Conservation (phyloP, 1,140 invertebrate genomes). For the Vanessa atalanta region DNA sequence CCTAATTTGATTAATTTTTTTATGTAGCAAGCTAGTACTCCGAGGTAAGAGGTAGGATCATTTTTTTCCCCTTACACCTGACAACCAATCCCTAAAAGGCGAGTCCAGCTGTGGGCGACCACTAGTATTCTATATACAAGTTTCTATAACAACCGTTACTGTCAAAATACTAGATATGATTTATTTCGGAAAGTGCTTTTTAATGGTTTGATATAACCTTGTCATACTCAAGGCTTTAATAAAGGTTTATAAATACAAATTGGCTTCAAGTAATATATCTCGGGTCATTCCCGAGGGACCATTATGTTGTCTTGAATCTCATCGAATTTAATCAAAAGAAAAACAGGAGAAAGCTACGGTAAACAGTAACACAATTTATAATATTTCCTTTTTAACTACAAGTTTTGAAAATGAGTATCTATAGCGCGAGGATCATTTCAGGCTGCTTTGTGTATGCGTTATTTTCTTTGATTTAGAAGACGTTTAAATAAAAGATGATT, state of each 20-base stretch:
- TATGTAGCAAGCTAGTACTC: too few relatives aligned
- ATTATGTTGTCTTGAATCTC: conserved; percentile 31
- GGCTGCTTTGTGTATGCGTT: too few relatives aligned
- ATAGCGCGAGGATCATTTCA: neutral
- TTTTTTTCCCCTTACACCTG: too few relatives aligned
- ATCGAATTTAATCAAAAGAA: conserved; percentile 49
- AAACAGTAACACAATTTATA: conserved; percentile 39
- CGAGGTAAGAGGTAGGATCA: too few relatives aligned
- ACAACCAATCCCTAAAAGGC: too few relatives aligned
- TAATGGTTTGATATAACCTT: conserved; percentile 10
- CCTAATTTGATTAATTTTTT: too few relatives aligned
- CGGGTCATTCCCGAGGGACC: conserved; percentile 36
- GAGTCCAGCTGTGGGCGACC: too few relatives aligned
- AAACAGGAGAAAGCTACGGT: conserved; percentile 35
- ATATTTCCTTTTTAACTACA: conserved; percentile 23
- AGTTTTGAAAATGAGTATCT: conserved; percentile 26
- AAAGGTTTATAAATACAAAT: conserved; percentile 49
- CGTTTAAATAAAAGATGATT: too few relatives aligned
- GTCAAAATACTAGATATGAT: too few relatives aligned
- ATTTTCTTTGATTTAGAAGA: too few relatives aligned
- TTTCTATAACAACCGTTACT: too few relatives aligned
- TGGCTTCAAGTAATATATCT: conserved; percentile 38
- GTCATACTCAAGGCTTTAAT: conserved; percentile 11
- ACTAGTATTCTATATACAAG: too few relatives aligned
- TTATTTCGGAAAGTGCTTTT: neutral